Evolutionary conservation across 92 coral and sea anemone genomes (phyloP).

Genomic region (Epizoanthus rinbou): DNA sequence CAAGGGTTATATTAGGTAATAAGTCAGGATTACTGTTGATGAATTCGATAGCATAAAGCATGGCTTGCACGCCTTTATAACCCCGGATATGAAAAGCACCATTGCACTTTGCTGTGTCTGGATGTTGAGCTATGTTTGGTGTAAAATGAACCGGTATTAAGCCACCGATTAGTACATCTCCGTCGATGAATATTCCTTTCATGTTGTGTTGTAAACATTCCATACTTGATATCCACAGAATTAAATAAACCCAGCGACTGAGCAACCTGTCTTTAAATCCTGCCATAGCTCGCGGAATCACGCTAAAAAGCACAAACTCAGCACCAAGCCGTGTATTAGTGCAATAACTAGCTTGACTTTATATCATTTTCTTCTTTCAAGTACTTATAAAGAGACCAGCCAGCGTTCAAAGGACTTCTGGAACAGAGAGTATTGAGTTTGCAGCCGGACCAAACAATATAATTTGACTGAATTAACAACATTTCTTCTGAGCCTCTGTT

Average conservation of each 20-base stretch:
- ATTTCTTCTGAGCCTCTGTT: not conserved
- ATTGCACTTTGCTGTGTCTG: conserved; percentile 50
- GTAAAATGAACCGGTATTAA: conserved; percentile 73
- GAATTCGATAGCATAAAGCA: conserved; percentile 67
- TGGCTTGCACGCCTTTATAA: conserved; percentile 70
- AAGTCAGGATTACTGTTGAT: conserved; percentile 53
- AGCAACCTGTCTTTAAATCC: not conserved
- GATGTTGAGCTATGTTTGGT: conserved; percentile 57
- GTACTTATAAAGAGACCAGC: not conserved
- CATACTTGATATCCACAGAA: conserved; percentile 13
- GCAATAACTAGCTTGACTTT: not conserved
- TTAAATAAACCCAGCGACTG: not conserved
- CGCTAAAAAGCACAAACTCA: not conserved
- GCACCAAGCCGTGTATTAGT: not conserved
- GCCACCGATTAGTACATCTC: conserved; percentile 67
- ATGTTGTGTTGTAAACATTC: not conserved
- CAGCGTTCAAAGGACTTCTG: not conserved
- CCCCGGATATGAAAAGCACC: conserved; percentile 71
- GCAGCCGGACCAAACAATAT: not conserved
- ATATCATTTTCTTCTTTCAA: not conserved
- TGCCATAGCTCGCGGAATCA: not conserved
- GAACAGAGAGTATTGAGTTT: not conserved
- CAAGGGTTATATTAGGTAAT: conserved; percentile 71
- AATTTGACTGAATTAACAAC: not conserved
- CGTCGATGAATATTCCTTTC: conserved; percentile 41